Percentiles rank a stretch among this genome's conserved stretches.
Evolutionary conservation across 30 jellyfish, hydroid and myxozoan species (phyloP).

Genomic region (Cassiopea xamachana): DNA sequence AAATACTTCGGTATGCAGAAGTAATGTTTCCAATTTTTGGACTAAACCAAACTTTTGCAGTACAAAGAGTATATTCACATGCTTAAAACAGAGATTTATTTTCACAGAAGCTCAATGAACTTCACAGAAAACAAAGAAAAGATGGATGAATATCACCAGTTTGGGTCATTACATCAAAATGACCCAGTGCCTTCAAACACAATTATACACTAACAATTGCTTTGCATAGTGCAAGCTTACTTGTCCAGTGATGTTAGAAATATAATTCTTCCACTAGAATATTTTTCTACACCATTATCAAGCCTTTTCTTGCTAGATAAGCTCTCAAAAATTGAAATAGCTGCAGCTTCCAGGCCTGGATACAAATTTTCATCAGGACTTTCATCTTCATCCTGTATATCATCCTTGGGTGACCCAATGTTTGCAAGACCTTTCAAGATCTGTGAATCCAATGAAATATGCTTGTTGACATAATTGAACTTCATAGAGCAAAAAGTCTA

Average conservation of each 20-base stretch:
- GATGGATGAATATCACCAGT: too few species aligned
- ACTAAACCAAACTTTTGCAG: too few species aligned
- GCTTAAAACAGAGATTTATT: too few species aligned
- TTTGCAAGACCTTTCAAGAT: constrained; percentile 75
- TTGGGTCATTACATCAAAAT: too few species aligned
- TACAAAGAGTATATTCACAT: too few species aligned
- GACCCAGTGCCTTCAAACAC: too few species aligned
- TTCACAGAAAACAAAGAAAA: too few species aligned
- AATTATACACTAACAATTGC: too few species aligned
- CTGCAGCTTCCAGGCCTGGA: constrained; percentile 79
- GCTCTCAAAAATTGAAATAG: constrained; percentile 46
- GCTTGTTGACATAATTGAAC: neutral
- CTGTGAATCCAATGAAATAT: constrained; percentile 4
- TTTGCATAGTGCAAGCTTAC: neutral
- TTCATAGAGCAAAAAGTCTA: neutral
- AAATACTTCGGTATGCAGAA: too few species aligned
- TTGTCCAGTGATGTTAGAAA: constrained; percentile 65
- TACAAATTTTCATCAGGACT: constrained; percentile 31
- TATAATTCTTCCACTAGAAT: constrained; percentile 51
- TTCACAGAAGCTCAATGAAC: too few species aligned
- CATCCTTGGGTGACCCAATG: constrained; percentile 69
- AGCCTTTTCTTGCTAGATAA: neutral
- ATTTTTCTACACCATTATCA: neutral
- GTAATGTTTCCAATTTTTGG: too few species aligned
- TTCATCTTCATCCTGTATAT: constrained; percentile 17